Base-by-base conservation (phyloP, 2,797 vertebrate species). In the Lacerta agilis region DNA sequence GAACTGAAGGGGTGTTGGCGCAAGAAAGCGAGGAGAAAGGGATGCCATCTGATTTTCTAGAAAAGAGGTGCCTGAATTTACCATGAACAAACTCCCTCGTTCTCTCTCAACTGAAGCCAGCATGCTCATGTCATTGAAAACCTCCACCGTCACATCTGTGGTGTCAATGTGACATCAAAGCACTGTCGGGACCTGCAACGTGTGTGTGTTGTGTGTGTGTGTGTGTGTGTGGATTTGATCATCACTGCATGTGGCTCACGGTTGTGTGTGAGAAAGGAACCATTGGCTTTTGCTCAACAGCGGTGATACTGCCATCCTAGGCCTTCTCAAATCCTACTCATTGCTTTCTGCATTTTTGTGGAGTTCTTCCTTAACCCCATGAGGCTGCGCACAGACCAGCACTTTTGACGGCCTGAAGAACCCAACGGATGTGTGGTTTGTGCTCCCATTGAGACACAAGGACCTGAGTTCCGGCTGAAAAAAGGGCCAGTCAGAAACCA, bases 211-310 rank as follows among this genome's bases (percentile, higher is more conserved):
- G 38, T 41, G 38, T 41, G 38, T 41, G 38, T 41, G 38, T 41
- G 38, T 41, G 11, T 15, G 3, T 55, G 49, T 98, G 98, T 75
- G 97, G 98, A 94, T 99, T 99, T 83, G 99, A 99, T 94, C 98
- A 99, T 94, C 99, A 99, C 95, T 99, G 99, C 95, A 98, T 99
- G 87, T 99, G 98, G 99, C 98, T 99, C 89, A 99, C 97, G 99
- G 99, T 97, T 99, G 99, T 67, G 98, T 99, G 86, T 98, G 99
- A 29, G 98, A 98, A 94, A 98, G 98, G 84, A 99, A 99, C 96
- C 99, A 99, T 96, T 97, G 99, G 97, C 95, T 98, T 87, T 99
- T 99, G 95, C 94, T 99, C 91, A 97, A 98, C 93, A 98, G 98
- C 5, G 98, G 98, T 99, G 78, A 96, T 98, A 43, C 98, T 0